Base-by-base conservation (phyloP, 2,797 vertebrate species). In the Chloroceryle inda region DNA sequence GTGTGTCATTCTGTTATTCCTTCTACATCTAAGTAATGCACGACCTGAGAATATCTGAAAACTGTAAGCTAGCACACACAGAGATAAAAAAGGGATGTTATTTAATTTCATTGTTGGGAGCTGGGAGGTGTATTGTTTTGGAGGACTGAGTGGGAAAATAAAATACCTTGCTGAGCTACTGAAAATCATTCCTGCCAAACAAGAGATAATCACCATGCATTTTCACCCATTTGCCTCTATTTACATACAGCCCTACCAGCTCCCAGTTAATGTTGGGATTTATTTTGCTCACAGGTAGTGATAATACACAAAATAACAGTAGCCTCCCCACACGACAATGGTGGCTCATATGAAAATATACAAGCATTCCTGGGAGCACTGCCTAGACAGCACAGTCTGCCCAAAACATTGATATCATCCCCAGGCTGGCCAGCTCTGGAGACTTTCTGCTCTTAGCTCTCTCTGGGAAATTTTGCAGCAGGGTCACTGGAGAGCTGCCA, bases 81-180 rank as follows among this genome's bases (percentile, higher is more conserved):
- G 14, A 83, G 29, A 49, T 23, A 33, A 49, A 69, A 71, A 64
- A 44, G 14, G 58, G 22, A 72, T 47, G 31, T 44, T 88, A 80
- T 80, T 94, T 74, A 78, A 88, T 89, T 76, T 89, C 76, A 33
- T 74, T 91, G 44, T 78, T 87, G 52, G 44, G 67, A 91, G 53
- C 45, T 67, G 38, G 64, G 42, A 88, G 49, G 55, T 82, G 17
- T 1, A 0, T 83, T 91, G 59, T 72, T 89, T 80, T 83, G 50
- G 79, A 95, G 84, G 73, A 55, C 63, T 35, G 77, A 55, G 49
- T 45, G 55, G 44, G 59, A 88, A 93, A 97, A 93, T 37, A 89
- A 92, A 84, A 52, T 49, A 72, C 90, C 94, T 78, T 89, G 62
- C 83, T 90, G 79, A 94, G 45, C 88, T 88, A 88, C 90, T 55